phyloP scores from a whole-genome alignment of 2,113 vertebrate genomes.

The Lutjanus erythropterus region DNA sequence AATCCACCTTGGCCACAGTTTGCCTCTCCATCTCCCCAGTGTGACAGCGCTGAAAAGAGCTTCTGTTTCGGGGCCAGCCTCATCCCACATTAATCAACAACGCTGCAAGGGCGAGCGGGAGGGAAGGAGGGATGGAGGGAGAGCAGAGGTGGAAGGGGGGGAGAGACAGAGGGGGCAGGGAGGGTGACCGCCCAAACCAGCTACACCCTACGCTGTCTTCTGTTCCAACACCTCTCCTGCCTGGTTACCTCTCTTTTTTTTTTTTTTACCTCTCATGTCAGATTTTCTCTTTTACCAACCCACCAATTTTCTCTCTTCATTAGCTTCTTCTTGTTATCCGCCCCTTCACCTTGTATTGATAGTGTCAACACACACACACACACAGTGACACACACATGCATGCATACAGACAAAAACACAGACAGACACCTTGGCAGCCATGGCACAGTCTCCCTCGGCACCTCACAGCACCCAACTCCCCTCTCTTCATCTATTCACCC shows the following conservation, averaged over 20 bases:
- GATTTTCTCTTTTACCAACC: background rate
- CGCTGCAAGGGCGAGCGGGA: slow-evolving; percentile 64
- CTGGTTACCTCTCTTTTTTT: slow-evolving; percentile 45
- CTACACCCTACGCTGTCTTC: slow-evolving; percentile 41
- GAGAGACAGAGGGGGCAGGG: slow-evolving; percentile 39
- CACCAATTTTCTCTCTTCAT: slow-evolving; percentile 33
- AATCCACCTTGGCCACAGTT: slow-evolving; percentile 82
- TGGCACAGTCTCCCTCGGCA: slow-evolving; percentile 41
- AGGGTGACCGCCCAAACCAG: slow-evolving; percentile 53
- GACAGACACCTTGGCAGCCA: slow-evolving; percentile 56
- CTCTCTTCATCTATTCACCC: slow-evolving; percentile 41
- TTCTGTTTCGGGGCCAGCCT: slow-evolving; percentile 82
- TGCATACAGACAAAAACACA: slow-evolving; percentile 31
- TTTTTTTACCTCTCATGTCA: slow-evolving; percentile 8
- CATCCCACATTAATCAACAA: slow-evolving; percentile 84
- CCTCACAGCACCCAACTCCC: slow-evolving; percentile 44
- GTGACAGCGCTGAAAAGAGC: slow-evolving; percentile 82
- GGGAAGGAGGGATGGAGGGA: slow-evolving; percentile 34
- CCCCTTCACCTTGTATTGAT: slow-evolving; percentile 17
- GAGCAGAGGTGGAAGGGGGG: slow-evolving; percentile 26
- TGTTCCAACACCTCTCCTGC: slow-evolving; percentile 33
- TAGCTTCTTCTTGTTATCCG: slow-evolving; percentile 12
- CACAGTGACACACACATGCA: slow-evolving; percentile 20
- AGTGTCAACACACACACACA: slow-evolving; percentile 14
- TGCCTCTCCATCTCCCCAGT: slow-evolving; percentile 80